Evolutionary conservation across 2,797 vertebrate species (phyloP).

Genomic region (Fratercula arctica): DNA sequence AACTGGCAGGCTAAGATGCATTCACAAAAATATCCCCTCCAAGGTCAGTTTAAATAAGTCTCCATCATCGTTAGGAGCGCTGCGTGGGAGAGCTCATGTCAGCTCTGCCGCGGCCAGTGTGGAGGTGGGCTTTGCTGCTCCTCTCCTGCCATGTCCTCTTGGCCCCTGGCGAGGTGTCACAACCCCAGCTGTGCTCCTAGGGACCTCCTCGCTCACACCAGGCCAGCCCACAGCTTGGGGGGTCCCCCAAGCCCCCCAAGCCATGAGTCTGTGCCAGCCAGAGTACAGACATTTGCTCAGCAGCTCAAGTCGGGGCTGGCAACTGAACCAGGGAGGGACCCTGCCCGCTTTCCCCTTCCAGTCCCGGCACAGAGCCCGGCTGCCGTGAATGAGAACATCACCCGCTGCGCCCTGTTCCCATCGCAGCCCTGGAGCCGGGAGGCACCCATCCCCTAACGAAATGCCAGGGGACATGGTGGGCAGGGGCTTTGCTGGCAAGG

Average conservation of each 20-base stretch:
- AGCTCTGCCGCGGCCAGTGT: not conserved
- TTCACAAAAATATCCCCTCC: conserved; percentile 15
- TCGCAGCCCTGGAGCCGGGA: not conserved
- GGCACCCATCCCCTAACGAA: accelerated
- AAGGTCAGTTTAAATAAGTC: conserved; percentile 51
- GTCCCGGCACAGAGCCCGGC: not conserved
- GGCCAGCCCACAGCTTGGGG: accelerated
- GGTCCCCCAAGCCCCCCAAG: not conserved
- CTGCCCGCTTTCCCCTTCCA: not conserved
- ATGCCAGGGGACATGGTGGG: accelerated
- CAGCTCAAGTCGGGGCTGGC: not conserved
- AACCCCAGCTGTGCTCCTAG: not conserved
- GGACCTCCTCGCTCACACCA: not conserved
- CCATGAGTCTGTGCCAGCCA: not conserved
- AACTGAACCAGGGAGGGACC: not conserved
- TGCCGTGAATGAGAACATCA: not conserved
- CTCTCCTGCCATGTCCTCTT: not conserved
- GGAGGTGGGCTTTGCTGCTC: not conserved
- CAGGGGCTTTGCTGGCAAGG: not conserved
- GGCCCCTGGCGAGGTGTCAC: not conserved
- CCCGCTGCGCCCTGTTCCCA: not conserved
- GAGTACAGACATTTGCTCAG: not conserved
- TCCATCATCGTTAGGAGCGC: not conserved
- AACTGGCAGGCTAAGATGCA: conserved; percentile 16
- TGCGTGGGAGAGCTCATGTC: not conserved